Evolutionary conservation across 2,888 invertebrate species (phyloP), one percentile per base, ranked within the genome.

Genomic region (Eupithecia tripunctaria): DNA sequence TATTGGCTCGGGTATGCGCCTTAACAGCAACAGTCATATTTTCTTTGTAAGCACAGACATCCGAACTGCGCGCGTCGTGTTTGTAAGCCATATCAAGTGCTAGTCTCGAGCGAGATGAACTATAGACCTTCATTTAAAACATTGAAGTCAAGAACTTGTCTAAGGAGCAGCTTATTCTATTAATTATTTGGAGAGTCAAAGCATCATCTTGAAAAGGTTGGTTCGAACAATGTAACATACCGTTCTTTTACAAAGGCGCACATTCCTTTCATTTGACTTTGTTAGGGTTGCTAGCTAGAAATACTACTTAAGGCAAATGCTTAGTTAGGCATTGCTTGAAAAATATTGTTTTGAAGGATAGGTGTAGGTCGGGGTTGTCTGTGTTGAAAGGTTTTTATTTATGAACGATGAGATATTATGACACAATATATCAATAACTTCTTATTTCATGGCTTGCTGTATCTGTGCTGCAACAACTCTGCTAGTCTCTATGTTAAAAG

Each of bases 121-220:
- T 47, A 51, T 21, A 1, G 21, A 51, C 47, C 8, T 51, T 21
- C 21, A 51, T 21, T 21, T 51, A 10, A 51, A 51, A 21, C 12
- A 56, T 25, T 56, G 21, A 25, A 51, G 21, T 14, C 25, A 56
- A 56, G 56, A 56, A 25, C 25, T 56, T 12, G 12, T 56, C 56
- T 27, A n/a, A 27, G 67, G 41, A 21, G n/a, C 21, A 2, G 36
- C 41, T 68, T 29, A 36, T 68, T 72, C 64, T 67, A 59, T 70
- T 67, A 72, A 71, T 71, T 69, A 73, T 70, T 72, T 74, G 25
- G 56, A 71, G 72, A 73, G 67, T 59, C 67, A 72, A 67, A 47
- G n/a, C n/a, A n/a, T 67, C 56, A 72, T 73, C 76, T 68, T 77
- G 75, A 68, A 74, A 73, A 74, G 74, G 70, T 73, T 70, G 70